phyloP scores from a whole-genome alignment of 2,113 vertebrate genomes.

The Neotoma lepida region DNA sequence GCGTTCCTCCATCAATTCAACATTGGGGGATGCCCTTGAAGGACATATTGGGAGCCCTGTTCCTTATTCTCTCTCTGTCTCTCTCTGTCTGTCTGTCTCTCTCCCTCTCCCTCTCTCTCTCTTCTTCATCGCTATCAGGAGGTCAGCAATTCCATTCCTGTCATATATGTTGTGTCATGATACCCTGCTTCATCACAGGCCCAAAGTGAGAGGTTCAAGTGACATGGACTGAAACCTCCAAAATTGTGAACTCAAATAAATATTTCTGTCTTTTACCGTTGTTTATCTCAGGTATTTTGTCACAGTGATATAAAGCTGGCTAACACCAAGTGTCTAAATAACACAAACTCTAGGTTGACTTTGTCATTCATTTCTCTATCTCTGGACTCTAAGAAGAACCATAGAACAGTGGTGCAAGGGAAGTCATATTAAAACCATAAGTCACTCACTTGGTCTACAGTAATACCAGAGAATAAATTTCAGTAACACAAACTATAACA shows the following conservation, averaged over 20 bases:
- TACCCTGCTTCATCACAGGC: not conserved
- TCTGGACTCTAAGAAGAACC: not conserved
- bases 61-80: not conserved
- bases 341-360: constrained; percentile 12
- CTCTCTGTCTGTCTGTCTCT: no score
- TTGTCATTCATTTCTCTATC: constrained; percentile 24
- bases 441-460: not conserved
- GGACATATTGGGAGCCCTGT: not conserved
- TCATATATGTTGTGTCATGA: not conserved
- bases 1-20: not conserved
- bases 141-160: not conserved
- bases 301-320: not conserved
- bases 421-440: constrained; percentile 27
- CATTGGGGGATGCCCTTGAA: not conserved
- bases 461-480: not conserved
- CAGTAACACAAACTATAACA: constrained; percentile 20
- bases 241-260: not conserved
- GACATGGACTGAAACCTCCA: not conserved
- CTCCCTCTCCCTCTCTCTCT: not conserved
- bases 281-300: not conserved
- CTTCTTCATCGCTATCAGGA: not conserved
- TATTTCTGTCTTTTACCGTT: not conserved
- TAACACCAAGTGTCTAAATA: not conserved
- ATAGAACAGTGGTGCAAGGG: constrained; percentile 2
- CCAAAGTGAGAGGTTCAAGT: not conserved